These are phyloP conservation scores for Pantherophis guttatus DNA, from an alignment of 2,113 vertebrate species.

Conservation along the genomic window DNA sequence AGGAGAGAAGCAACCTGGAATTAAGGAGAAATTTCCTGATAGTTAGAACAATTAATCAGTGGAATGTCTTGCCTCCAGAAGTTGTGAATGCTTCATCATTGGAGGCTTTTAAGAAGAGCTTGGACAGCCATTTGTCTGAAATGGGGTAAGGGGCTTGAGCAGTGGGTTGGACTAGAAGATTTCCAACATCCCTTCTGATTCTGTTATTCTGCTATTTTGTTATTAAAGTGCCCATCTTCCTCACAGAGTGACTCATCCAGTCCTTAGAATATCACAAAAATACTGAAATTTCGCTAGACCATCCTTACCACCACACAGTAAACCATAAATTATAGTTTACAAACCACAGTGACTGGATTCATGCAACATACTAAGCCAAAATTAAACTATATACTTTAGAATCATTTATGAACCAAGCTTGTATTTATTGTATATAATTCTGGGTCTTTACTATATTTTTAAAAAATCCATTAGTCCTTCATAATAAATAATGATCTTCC, in stretches of 20 bases:
- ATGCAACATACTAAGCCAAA: neutral
- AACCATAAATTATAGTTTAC: neutral
- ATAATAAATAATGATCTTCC: neutral
- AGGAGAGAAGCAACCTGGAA: too few species aligned
- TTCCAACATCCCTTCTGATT: too few species aligned
- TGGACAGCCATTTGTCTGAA: too few species aligned
- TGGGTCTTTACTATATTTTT: neutral
- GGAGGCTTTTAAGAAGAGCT: too few species aligned
- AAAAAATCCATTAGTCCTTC: neutral
- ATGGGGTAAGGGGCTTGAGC: too few species aligned
- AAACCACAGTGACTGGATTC: neutral
- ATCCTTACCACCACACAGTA: neutral
- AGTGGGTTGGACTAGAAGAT: too few species aligned
- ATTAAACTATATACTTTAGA: neutral
- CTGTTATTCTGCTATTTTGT: too few species aligned
- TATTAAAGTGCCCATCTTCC: too few species aligned
- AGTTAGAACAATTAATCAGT: too few species aligned
- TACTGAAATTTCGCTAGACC: neutral
- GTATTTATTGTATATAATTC: neutral
- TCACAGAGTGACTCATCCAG: neutral
- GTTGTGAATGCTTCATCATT: too few species aligned
- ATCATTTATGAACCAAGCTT: neutral
- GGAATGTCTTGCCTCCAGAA: too few species aligned
- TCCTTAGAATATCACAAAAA: neutral
- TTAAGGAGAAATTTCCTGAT: too few species aligned